Percentiles rank a stretch among this genome's conserved stretches.
Conservation (phyloP, 1,140 invertebrate species). For the Brachystomella parvula region DNA sequence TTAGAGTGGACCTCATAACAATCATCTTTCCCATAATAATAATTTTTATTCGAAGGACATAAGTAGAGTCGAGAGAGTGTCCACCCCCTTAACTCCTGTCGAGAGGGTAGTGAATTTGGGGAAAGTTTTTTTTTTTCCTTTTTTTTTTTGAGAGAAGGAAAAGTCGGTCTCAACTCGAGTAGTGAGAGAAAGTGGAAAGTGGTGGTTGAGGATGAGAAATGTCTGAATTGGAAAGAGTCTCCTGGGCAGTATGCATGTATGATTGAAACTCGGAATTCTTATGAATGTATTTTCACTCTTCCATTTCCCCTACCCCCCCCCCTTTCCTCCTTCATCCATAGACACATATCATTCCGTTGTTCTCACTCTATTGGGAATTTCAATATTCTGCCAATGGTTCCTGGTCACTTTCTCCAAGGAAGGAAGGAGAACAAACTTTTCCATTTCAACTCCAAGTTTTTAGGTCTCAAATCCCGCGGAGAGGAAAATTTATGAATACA, state of each 20-base stretch:
- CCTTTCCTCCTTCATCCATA: constrained; percentile 1
- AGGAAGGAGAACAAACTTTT: no score
- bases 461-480: constrained; percentile 5
- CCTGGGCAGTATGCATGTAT: constrained; percentile 18
- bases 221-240: neutral
- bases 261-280: constrained; percentile 9
- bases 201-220: constrained; percentile 3
- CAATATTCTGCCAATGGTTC: neutral
- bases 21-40: neutral
- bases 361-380: neutral
- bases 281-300: constrained; percentile 13
- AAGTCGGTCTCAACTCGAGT: no score
- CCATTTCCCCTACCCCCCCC: neutral
- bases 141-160: no score
- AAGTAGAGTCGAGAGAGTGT: constrained; percentile 10
- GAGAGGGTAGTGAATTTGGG: neutral
- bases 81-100: constrained; percentile 1
- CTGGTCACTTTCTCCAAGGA: neutral
- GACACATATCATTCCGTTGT: neutral
- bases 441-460: constrained; percentile 14
- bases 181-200: no score
- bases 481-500: constrained; percentile 8
- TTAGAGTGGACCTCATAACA: neutral
- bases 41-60: constrained; percentile 2
- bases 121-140: no score